Conservation (phyloP, 2,113 vertebrate genomes). For the Uropsilus gracilis region DNA sequence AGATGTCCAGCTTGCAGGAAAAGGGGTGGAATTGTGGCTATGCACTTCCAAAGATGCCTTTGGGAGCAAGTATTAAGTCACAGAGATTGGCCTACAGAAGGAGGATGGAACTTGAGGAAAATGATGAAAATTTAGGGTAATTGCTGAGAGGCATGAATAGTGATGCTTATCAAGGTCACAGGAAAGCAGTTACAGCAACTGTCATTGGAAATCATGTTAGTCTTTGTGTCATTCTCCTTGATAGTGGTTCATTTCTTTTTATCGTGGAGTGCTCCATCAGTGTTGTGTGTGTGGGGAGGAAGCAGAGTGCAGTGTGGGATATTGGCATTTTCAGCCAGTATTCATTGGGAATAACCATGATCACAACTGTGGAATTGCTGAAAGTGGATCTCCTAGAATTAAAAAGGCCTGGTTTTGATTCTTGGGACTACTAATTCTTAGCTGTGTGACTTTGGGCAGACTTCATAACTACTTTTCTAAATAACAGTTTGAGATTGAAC, state of each 20-base stretch:
- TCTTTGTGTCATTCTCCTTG: not conserved
- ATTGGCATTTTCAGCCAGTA: not conserved
- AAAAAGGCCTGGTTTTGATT: not conserved
- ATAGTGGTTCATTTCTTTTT: not conserved
- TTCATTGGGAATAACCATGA: not conserved
- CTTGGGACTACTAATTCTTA: not conserved
- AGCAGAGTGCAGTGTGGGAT: not conserved
- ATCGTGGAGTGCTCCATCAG: not conserved
- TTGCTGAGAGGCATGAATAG: not conserved
- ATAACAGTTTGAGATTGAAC: not conserved
- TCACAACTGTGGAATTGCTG: not conserved
- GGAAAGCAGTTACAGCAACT: not conserved
- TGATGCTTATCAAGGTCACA: not conserved
- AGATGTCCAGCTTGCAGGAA: not conserved
- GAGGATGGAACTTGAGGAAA: not conserved
- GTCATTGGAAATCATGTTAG: not conserved
- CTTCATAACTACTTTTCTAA: not conserved
- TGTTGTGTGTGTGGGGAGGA: not conserved
- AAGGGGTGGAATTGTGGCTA: not conserved
- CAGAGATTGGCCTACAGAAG: not conserved
- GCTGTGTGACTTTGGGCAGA: not conserved
- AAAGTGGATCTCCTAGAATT: not conserved
- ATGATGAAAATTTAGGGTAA: not conserved
- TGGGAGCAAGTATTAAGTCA: not conserved
- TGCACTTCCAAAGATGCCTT: not conserved